These are phyloP conservation scores for Thereva nobilitata DNA, from an alignment of 2,888 invertebrate species.

Conservation along the genomic window DNA sequence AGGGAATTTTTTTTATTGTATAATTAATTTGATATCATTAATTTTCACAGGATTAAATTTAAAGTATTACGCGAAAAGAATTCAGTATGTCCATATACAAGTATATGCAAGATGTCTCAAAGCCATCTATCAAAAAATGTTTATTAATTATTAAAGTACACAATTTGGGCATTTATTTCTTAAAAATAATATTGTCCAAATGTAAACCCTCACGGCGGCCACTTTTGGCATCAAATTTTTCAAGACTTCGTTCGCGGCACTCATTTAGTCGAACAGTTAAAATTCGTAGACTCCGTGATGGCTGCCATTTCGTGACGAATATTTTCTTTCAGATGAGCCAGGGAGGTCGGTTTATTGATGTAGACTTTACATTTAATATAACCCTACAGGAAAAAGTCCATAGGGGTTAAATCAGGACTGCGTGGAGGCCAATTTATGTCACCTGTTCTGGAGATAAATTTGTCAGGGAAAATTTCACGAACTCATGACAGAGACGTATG, in stretches of 20 bases:
- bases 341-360: too few species aligned
- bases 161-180: not conserved
- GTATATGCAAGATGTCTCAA: too few species aligned
- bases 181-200: not conserved
- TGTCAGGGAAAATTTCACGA: too few species aligned
- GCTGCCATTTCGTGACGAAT: constrained; percentile 6
- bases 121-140: not conserved
- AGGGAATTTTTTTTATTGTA: too few species aligned
- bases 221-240: too few species aligned
- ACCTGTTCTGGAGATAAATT: too few species aligned
- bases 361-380: constrained; percentile 16
- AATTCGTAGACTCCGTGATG: constrained; percentile 9
- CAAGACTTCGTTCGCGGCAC: too few species aligned
- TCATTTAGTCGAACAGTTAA: not conserved
- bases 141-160: not conserved
- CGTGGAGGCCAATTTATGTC: too few species aligned
- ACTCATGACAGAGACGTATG: not conserved
- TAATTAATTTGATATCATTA: too few species aligned
- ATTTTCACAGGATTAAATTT: too few species aligned
- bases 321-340: constrained; percentile 5
- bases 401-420: constrained; percentile 5
- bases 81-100: too few species aligned
- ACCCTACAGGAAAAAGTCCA: constrained; percentile 13
- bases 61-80: too few species aligned
- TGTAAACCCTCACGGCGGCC: constrained; percentile 1